Conservation (phyloP, 2,888 invertebrate species). For the Drosophila vallismaia region DNA sequence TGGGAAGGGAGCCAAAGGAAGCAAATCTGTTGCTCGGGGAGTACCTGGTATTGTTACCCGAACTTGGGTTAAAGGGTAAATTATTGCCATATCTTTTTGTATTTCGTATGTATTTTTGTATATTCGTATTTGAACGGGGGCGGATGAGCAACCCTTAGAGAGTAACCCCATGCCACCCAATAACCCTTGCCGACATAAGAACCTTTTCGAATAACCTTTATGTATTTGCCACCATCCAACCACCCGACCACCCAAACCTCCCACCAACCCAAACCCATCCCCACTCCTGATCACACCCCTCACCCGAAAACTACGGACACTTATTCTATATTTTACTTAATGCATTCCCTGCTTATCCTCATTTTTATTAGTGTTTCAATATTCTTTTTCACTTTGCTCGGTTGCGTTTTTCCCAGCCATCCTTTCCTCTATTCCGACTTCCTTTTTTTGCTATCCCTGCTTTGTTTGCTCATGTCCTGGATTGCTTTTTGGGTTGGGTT, state of each 20-base stretch:
- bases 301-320: conserved; percentile 44
- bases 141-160: conserved; percentile 50
- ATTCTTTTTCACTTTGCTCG: conserved; percentile 80
- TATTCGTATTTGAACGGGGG: conserved; percentile 64
- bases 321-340: conserved; percentile 81
- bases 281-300: conserved; percentile 24
- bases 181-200: conserved; percentile 27
- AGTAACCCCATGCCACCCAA: conserved; percentile 18
- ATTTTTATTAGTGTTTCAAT: conserved; percentile 80
- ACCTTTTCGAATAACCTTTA: conserved; percentile 21
- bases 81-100: conserved; percentile 61
- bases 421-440: conserved; percentile 32
- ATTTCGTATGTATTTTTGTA: conserved; percentile 18
- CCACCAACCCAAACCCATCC: neutral
- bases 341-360: conserved; percentile 80
- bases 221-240: neutral
- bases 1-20: conserved; percentile 12
- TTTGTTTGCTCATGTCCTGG: conserved; percentile 49
- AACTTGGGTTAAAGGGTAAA: conserved; percentile 66
- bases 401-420: conserved; percentile 73
- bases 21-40: conserved; percentile 41
- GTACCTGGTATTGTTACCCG: conserved; percentile 37
- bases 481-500: conserved; percentile 35
- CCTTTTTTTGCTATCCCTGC: conserved; percentile 35
- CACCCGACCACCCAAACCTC: neutral